Base-by-base conservation (phyloP, 2,113 vertebrate species). In the Cyprinodon brontotheroides region DNA sequence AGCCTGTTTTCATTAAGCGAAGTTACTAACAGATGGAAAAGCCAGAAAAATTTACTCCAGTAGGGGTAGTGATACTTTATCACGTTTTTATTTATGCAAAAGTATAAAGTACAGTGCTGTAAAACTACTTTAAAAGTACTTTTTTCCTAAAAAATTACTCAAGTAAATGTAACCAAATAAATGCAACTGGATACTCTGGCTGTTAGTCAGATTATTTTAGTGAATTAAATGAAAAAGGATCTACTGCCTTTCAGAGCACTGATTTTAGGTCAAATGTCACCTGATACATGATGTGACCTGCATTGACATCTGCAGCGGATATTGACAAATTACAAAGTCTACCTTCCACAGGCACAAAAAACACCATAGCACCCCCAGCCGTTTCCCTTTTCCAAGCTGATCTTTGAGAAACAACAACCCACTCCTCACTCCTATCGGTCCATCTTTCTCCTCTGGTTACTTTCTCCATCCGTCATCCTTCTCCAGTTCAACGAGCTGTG, bases 401-500 rank as follows among this genome's bases (percentile, higher is more conserved):
- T 61, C 43, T 77, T 75, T 65, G 38, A 50, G 70, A 48, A 48
- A 72, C 43, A 61, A 62, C 29, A 22, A 80, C 77, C 82, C 73
- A 53, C 39, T 67, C 37, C 3, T 0, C 1, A 11, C 6, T 41
- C 4, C 64, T 62, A 71, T 79, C 63, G 20, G 64, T 5, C 70
- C 41, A 72, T 85, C 71, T 61, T 65, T 47, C 74, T 50, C 63
- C 67, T 70, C 45, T 17, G 14, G 48, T 68, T 61, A 68, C 22
- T 75, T 2, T 4, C 64, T 74, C 71, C 77, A 88, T 88, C 78
- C 81, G 85, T 92, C 89, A 87, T 22, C 65, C 68, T 70, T 66
- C 65, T 68, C 53, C 85, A 81, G 71, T 11, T 72, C 69, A 69
- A 22, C 4, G n/a, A 75, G 66, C 83, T 71, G 74, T 77, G 74